phyloP scores from a whole-genome alignment of 2,888 invertebrate genomes.

The Limnephilus auricula region DNA sequence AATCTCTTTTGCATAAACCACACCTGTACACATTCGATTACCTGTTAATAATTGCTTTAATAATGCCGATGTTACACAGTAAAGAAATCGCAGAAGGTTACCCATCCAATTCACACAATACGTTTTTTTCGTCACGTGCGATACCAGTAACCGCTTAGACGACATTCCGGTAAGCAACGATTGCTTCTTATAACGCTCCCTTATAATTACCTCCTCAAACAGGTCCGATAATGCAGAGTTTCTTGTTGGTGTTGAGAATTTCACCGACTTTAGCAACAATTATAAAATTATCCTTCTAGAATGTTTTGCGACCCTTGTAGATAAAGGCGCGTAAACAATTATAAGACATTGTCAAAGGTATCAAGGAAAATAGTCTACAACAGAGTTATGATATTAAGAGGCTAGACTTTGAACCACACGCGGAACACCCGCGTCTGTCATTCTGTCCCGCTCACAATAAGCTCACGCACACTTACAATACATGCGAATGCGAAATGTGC shows the following conservation, averaged over 20 bases:
- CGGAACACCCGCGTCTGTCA: too few relatives aligned
- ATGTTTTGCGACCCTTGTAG: background rate
- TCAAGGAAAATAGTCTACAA: background rate
- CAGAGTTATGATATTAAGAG: too few relatives aligned
- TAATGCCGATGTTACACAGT: background rate
- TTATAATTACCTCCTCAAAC: background rate
- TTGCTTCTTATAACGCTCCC: background rate
- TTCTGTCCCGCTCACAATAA: too few relatives aligned
- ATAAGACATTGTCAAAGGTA: background rate
- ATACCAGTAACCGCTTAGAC: background rate
- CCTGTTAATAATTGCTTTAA: background rate
- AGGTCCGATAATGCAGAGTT: background rate
- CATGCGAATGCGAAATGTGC: too few relatives aligned
- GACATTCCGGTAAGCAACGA: conserved; percentile 8
- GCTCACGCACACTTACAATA: too few relatives aligned
- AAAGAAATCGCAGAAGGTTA: background rate
- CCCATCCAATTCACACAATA: background rate
- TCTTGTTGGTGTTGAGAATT: background rate
- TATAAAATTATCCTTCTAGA: background rate
- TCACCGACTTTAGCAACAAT: background rate
- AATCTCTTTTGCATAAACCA: background rate
- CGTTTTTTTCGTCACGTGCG: background rate
- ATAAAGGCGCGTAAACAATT: background rate
- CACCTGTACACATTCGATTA: background rate
- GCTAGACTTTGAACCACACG: too few relatives aligned